These are phyloP conservation scores for Diacarnus erythraeanus DNA, from an alignment of 37 sponge, comb jelly and placozoan species.

Conservation along the genomic window DNA sequence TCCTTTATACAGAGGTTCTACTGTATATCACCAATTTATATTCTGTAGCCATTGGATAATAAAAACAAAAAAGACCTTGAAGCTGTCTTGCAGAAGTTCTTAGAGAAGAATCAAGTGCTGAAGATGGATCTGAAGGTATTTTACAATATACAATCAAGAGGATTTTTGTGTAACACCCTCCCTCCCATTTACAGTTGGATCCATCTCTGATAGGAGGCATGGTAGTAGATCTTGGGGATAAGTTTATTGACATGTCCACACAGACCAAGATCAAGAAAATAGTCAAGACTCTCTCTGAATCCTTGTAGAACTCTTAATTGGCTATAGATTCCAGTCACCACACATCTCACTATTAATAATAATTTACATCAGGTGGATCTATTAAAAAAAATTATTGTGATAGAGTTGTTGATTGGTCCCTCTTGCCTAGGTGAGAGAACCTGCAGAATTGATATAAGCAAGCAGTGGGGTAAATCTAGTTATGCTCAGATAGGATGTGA, in stretches of 20 bases:
- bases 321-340: neutral
- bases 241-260: conserved; percentile 92
- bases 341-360: neutral
- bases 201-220: conserved; percentile 85
- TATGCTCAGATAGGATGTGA: too few relatives aligned
- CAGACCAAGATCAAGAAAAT: conserved; percentile 81
- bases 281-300: conserved; percentile 26
- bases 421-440: neutral
- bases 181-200: conserved; percentile 66
- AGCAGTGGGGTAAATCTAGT: too few relatives aligned
- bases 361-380: neutral
- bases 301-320: neutral
- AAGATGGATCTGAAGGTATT: conserved; percentile 63
- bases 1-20: neutral
- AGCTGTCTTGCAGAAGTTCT: conserved; percentile 69
- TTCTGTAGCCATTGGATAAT: conserved; percentile 39
- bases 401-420: neutral
- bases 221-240: conserved; percentile 95
- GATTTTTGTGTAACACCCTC: neutral
- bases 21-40: neutral
- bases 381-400: neutral
- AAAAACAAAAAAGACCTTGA: conserved; percentile 58
- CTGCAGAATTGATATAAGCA: too few relatives aligned
- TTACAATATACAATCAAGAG: neutral
- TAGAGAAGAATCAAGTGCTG: conserved; percentile 70